A percentile compares a stretch with the other conserved stretches of the same genome.
phyloP scores from a whole-genome alignment of 2,888 invertebrate species.

The Sesia bembeciformis region DNA sequence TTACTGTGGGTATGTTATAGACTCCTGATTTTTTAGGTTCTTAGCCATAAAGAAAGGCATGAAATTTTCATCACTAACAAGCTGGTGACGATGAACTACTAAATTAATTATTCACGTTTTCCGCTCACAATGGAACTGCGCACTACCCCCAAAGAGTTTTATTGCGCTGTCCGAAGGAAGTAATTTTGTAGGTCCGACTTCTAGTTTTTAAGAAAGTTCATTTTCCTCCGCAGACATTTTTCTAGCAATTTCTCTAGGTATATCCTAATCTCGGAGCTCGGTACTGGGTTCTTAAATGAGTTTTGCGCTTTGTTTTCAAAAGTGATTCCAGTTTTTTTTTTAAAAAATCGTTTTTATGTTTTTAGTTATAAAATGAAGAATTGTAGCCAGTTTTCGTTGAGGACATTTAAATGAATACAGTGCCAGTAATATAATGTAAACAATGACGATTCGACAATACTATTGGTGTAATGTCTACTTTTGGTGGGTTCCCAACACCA shows the following conservation, averaged over 20 bases:
- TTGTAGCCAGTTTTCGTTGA: no score
- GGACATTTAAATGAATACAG: no score
- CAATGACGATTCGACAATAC: no score
- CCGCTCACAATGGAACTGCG: conserved; percentile 26
- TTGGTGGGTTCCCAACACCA: no score
- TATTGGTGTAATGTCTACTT: no score
- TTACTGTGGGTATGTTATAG: no score
- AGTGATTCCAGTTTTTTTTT: background rate
- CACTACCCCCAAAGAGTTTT: conserved; percentile 63
- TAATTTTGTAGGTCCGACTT: conserved; percentile 73
- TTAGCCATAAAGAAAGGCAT: no score
- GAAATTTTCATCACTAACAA: no score
- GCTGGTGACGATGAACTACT: no score
- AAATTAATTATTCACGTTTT: background rate
- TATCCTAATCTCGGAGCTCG: conserved; percentile 15
- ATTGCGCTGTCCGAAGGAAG: conserved; percentile 70
- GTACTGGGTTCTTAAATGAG: background rate
- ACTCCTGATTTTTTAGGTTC: no score
- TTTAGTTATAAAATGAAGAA: no score
- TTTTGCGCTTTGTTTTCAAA: background rate
- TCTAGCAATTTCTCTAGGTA: conserved; percentile 39
- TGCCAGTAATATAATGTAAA: no score
- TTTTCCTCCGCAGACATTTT: conserved; percentile 56
- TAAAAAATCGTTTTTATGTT: background rate
- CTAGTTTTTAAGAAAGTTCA: conserved; percentile 71